Conservation (phyloP, 2,113 vertebrate species). For the Craseonycteris thonglongyai region DNA sequence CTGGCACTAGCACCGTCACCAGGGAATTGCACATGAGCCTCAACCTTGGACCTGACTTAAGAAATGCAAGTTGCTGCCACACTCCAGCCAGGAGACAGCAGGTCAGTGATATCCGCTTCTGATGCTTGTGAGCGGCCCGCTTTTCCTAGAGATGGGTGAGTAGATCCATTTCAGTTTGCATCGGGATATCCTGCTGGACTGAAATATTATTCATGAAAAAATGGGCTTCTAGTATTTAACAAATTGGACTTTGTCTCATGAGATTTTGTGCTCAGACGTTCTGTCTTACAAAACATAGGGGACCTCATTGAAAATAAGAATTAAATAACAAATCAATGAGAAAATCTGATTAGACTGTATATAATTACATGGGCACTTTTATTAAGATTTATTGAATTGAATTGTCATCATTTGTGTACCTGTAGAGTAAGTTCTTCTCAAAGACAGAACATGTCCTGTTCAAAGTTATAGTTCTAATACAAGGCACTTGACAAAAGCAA, state of each 20-base stretch:
- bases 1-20: neutral
- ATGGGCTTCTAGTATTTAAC: neutral
- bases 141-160: neutral
- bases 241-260: neutral
- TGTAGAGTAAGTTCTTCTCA: neutral
- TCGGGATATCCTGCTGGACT: neutral
- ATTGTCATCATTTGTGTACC: neutral
- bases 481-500: neutral
- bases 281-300: slow-evolving; percentile 33
- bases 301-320: neutral
- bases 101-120: neutral
- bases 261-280: slow-evolving; percentile 36
- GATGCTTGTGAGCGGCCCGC: neutral
- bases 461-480: neutral
- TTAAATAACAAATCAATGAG: slow-evolving; percentile 8
- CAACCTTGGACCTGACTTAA: neutral
- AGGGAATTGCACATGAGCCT: accelerated
- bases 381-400: neutral
- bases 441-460: neutral
- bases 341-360: slow-evolving; percentile 19
- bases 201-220: neutral
- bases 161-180: neutral
- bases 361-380: slow-evolving; percentile 3
- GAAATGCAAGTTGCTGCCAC: too few species aligned
- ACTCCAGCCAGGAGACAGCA: neutral